Conservation (phyloP, 2,888 invertebrate species). For the Allophyes oxyacanthae region DNA sequence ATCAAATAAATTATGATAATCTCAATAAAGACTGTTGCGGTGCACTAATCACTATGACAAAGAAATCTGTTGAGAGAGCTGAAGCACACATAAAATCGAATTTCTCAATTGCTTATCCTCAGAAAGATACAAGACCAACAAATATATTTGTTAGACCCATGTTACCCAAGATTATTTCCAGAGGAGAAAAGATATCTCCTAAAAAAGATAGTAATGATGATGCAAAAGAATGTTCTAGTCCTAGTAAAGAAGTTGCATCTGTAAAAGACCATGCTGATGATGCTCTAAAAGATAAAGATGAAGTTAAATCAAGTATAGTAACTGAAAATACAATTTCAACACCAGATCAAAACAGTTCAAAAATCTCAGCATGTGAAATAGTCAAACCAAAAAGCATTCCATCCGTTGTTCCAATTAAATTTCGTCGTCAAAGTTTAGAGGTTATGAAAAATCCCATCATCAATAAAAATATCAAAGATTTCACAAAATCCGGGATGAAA, state of each 20-base stretch:
- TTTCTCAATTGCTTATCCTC: constrained; percentile 58
- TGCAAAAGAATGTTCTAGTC: constrained; percentile 90
- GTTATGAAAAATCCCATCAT: constrained; percentile 82
- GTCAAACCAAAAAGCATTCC: constrained; percentile 66
- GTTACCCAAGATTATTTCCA: constrained; percentile 72
- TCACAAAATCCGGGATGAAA: constrained; percentile 83
- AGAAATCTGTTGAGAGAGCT: constrained; percentile 74
- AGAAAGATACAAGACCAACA: constrained; percentile 65
- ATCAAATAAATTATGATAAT: constrained; percentile 66
- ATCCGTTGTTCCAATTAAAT: constrained; percentile 76
- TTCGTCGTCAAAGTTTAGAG: constrained; percentile 79
- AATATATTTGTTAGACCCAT: constrained; percentile 80
- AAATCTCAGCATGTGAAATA: constrained; percentile 46
- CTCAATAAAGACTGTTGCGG: constrained; percentile 80
- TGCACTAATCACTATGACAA: constrained; percentile 75
- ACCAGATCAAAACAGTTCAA: constrained; percentile 44
- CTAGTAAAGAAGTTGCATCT: constrained; percentile 90
- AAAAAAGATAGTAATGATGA: constrained; percentile 73
- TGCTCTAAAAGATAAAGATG: constrained; percentile 24
- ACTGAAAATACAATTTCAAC: constrained; percentile 27
- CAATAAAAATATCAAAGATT: constrained; percentile 81
- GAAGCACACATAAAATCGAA: constrained; percentile 75
- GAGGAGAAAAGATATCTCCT: constrained; percentile 77
- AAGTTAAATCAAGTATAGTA: constrained; percentile 11
- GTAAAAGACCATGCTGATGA: constrained; percentile 43